Conservation (phyloP, 2,113 vertebrate genomes). For the Hystrix cristata region DNA sequence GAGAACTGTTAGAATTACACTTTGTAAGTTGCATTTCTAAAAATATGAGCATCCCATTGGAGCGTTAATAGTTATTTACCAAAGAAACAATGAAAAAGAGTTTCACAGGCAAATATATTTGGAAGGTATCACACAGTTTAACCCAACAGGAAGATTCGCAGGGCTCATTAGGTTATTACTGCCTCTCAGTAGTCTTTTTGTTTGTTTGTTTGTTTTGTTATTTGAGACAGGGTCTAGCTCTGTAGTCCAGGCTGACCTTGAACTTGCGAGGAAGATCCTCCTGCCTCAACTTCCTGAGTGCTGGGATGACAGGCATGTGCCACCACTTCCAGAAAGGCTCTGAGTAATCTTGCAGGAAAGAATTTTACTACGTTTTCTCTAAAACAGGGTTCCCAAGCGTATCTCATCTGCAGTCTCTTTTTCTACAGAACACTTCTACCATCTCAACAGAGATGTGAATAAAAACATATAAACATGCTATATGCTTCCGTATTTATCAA, state of each 20-base stretch:
- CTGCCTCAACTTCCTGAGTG: too few species aligned
- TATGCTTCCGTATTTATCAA: background rate
- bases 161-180: background rate
- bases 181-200: too few species aligned
- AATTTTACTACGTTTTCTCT: background rate
- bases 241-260: too few species aligned
- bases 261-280: too few species aligned
- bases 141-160: background rate
- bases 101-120: background rate
- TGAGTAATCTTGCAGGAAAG: background rate
- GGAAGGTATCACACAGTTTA: background rate
- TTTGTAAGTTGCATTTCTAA: background rate
- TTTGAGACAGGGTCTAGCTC: too few species aligned
- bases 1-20: background rate
- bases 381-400: background rate
- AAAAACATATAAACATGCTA: background rate
- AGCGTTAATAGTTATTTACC: conserved; percentile 16
- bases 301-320: too few species aligned
- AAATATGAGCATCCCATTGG: background rate
- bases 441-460: background rate
- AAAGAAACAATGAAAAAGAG: background rate
- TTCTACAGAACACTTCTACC: background rate
- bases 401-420: background rate
- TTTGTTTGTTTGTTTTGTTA: too few species aligned
- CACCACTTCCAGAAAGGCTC: background rate